Base-by-base conservation (phyloP, 2,888 invertebrate genomes). In the Cacoxenus indagator region DNA sequence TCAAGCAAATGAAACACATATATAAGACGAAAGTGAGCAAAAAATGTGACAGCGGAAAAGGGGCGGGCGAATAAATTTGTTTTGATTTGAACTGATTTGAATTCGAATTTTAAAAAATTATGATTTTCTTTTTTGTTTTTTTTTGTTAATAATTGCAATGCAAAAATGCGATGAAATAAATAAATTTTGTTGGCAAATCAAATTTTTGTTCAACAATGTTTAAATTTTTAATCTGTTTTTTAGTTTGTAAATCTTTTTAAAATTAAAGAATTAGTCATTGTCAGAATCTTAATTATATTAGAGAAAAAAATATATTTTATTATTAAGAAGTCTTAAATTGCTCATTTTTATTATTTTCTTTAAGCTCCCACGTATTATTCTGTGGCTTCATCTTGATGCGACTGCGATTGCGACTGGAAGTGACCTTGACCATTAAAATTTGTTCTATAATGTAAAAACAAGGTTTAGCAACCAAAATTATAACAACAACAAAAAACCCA, bases 381-480 rank as follows among this genome's bases (percentile, higher is more conserved):
- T 48, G 27, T 65, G n/a, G 59, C 26, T 59, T 65, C 27, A 37
- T 22, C 26, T 61, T 46, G n/a, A n/a, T 64, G 8, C 65, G 2
- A 64, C 2, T 64, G 31, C 69, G 9, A 29, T 22, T 48, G 29
- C 31, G 31, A 76, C 78, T 76, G 76, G 75, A 77, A 77, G 74
- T 80, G 82, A 80, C 84, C 82, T 82, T 84, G 82, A 82, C 82
- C 84, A 82, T 84, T 83, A 76, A 84, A 83, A 70, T 74, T 66
- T 76, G 75, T 76, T 78, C 17, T 55, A 19, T n/a, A n/a, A n/a
- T n/a, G 24, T 48, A 17, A 19, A n/a, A 19, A 19, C 24, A 27
- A 55, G 27, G 9, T 31, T 19, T 43, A 43, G 45, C 19, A 43
- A 26, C 61, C 1, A 22, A 55, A 29, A 26, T 11, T 29, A 26